Percentiles rank a stretch among this genome's conserved stretches.
Evolutionary conservation across 2,113 vertebrate genomes (phyloP).

Genomic region (Platycercus adscitus): DNA sequence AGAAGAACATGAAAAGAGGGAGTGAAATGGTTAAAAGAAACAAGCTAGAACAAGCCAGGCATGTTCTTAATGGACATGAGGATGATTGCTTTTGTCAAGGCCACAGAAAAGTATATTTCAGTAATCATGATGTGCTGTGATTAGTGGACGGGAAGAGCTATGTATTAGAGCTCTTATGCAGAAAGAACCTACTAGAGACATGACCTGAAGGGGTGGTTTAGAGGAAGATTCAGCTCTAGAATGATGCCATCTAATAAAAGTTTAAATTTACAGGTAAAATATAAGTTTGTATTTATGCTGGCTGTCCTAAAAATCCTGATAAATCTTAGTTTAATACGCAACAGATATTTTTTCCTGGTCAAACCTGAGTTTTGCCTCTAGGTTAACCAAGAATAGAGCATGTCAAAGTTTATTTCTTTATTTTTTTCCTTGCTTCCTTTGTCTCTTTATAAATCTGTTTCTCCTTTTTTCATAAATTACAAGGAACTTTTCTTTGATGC

Average conservation of each 20-base stretch:
- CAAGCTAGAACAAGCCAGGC: not conserved
- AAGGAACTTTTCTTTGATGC: not conserved
- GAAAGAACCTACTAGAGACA: not conserved
- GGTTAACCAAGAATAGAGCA: not conserved
- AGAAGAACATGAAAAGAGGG: not conserved
- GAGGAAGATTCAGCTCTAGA: not conserved
- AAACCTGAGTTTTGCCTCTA: not conserved
- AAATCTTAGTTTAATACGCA: not conserved
- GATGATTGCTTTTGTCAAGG: constrained; percentile 37
- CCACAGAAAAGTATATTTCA: constrained; percentile 22
- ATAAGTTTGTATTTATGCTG: not conserved
- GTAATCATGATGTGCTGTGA: constrained; percentile 20
- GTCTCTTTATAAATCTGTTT: not conserved
- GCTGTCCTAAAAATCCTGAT: not conserved
- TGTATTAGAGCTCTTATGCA: constrained; percentile 5
- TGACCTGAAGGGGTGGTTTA: not conserved
- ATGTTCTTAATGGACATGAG: constrained; percentile 9
- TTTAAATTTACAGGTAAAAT: not conserved
- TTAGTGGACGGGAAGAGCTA: constrained; percentile 15
- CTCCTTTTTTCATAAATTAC: not conserved
- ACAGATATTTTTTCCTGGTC: not conserved
- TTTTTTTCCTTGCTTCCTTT: not conserved
- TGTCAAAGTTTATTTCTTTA: not conserved
- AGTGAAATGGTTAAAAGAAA: constrained; percentile 22
- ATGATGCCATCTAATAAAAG: not conserved